Percentiles rank a stretch among this genome's conserved stretches.
Evolutionary conservation across 2,797 vertebrate species (phyloP).

Genomic region (Pseudochirops cupreus): DNA sequence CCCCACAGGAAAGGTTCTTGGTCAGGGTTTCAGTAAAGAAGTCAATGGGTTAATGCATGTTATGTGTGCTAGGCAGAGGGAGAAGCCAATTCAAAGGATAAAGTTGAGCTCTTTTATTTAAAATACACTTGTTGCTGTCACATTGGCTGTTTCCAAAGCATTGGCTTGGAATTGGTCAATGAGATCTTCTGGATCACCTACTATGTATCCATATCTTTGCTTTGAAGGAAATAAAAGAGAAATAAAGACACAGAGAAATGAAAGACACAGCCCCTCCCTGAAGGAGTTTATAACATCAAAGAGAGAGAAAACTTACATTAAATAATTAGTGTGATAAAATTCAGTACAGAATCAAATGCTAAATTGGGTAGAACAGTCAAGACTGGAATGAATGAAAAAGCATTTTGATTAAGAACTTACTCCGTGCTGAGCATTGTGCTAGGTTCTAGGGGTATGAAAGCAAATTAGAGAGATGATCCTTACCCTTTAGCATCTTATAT

Average conservation of each 20-base stretch:
- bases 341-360: not conserved
- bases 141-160: slow-evolving; percentile 70
- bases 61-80: slow-evolving; percentile 6
- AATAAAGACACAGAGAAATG: not conserved
- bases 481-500: not conserved
- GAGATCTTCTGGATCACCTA: not conserved
- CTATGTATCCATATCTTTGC: not conserved
- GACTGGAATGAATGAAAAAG: not conserved
- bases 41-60: slow-evolving; percentile 47
- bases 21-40: slow-evolving; percentile 66
- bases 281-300: not conserved
- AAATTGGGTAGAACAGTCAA: not conserved
- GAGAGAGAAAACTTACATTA: not conserved
- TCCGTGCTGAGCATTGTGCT: not conserved
- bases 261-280: not conserved
- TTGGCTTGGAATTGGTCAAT: not conserved
- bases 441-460: not conserved
- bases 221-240: not conserved
- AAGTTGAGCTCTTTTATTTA: slow-evolving; percentile 71
- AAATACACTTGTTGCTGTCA: slow-evolving; percentile 65
- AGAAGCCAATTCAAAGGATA: slow-evolving; percentile 71
- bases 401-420: not conserved
- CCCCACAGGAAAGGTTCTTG: slow-evolving; percentile 70
- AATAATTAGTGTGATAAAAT: not conserved
- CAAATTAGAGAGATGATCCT: not conserved